These are phyloP conservation scores for Brachionus paranguensis DNA, from an alignment of 1,140 invertebrate genomes.

Conservation along the genomic window DNA sequence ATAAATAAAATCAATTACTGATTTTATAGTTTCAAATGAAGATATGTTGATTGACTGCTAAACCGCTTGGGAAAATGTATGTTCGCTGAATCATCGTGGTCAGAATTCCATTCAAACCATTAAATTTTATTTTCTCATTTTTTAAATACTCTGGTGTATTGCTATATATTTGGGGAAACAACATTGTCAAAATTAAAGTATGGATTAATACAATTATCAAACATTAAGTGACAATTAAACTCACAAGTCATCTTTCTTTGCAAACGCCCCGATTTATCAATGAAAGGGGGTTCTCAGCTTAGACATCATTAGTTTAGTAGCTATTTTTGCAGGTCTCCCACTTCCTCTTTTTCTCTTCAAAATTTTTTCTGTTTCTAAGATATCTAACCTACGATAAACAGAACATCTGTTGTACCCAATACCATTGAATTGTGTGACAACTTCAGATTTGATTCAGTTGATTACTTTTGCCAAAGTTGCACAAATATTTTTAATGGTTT, in stretches of 20 bases:
- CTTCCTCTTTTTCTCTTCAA: background rate
- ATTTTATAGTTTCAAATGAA: no score
- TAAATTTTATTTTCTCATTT: no score
- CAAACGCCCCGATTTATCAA: background rate
- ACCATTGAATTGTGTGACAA: background rate
- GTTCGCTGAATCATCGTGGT: no score
- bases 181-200: no score
- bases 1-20: no score
- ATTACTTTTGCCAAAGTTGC: background rate
- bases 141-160: no score
- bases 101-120: no score
- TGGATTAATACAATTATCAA: no score
- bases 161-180: no score
- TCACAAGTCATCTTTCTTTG: background rate
- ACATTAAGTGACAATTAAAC: background rate
- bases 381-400: background rate
- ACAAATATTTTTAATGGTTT: background rate
- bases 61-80: no score
- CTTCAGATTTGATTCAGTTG: background rate
- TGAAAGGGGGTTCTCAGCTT: background rate
- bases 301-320: background rate
- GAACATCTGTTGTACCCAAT: background rate
- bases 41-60: no score
- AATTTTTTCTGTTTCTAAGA: background rate
- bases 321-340: background rate